Percentiles rank a stretch among this genome's conserved stretches.
These are phyloP conservation scores for Sminthurinus aureus DNA, from an alignment of 2,888 invertebrate species.

Conservation along the genomic window DNA sequence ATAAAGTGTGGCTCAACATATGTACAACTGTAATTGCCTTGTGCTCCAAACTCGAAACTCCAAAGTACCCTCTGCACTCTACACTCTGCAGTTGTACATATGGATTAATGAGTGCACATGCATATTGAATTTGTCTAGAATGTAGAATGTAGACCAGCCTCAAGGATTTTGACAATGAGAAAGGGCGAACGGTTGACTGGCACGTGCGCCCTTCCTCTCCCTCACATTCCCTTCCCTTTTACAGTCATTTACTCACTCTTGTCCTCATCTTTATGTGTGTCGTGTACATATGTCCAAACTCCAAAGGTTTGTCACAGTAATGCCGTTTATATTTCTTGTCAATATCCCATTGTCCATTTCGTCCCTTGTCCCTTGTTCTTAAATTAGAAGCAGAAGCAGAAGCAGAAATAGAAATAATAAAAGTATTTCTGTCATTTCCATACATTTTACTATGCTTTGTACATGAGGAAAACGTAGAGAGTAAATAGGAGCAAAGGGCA, in stretches of 20 bases:
- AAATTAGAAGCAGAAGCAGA: too few species aligned
- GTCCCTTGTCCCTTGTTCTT: too few species aligned
- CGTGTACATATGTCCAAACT: too few species aligned
- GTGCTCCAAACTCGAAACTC: too few species aligned
- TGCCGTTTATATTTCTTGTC: not conserved
- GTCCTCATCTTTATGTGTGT: not conserved
- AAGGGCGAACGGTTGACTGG: not conserved
- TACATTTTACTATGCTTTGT: too few species aligned
- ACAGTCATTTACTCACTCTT: not conserved
- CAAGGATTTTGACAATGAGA: not conserved
- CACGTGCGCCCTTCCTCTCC: constrained; percentile 13
- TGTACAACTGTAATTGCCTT: not conserved
- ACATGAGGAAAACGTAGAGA: too few species aligned
- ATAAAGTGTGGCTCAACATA: not conserved
- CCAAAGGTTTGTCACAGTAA: not conserved
- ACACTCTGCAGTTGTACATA: not conserved
- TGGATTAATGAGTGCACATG: not conserved
- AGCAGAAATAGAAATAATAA: too few species aligned
- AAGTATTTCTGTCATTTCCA: too few species aligned
- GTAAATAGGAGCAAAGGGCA: too few species aligned
- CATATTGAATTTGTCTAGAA: too few species aligned
- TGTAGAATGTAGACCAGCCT: not conserved
- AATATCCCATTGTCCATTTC: not conserved
- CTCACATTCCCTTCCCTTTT: constrained; percentile 1
- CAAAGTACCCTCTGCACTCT: not conserved